Evolutionary conservation across 2,797 vertebrate species (phyloP).

Genomic region (Lagocephalus sceleratus): DNA sequence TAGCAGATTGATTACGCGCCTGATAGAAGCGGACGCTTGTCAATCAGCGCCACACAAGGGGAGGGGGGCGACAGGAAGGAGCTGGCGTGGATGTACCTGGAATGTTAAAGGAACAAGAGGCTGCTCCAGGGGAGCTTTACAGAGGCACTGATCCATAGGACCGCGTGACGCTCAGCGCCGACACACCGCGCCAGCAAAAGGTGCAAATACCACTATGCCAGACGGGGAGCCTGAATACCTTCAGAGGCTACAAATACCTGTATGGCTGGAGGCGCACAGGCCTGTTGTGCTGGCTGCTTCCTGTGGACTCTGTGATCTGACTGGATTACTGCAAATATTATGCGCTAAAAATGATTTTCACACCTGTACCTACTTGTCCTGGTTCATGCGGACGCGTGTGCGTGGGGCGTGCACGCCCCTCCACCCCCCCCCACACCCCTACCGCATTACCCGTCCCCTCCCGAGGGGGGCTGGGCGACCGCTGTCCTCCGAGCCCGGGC

Average conservation of each 20-base stretch:
- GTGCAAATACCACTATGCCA: conserved; percentile 71
- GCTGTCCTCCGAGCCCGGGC: conserved; percentile 66
- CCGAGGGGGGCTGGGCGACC: conserved; percentile 49
- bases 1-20: conserved; percentile 79
- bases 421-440: too few species aligned
- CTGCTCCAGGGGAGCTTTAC: conserved; percentile 61
- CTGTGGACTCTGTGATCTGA: conserved; percentile 49
- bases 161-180: conserved; percentile 58
- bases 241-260: conserved; percentile 64
- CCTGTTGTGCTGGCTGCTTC: conserved; percentile 58
- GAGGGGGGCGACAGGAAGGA: conserved; percentile 69
- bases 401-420: conserved; percentile 26
- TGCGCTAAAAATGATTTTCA: conserved; percentile 27
- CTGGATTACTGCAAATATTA: conserved; percentile 40
- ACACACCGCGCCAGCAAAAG: conserved; percentile 67
- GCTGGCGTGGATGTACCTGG: conserved; percentile 71
- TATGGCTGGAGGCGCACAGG: conserved; percentile 56
- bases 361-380: conserved; percentile 34
- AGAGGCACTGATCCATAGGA: conserved; percentile 72
- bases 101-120: conserved; percentile 77
- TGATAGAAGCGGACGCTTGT: conserved; percentile 76
- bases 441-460: conserved; percentile 52
- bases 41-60: conserved; percentile 72
- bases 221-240: conserved; percentile 60
- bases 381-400: conserved; percentile 9